Evolutionary conservation across 2,113 vertebrate genomes (phyloP).

Genomic region (Calyptommatus sinebrachiatus): DNA sequence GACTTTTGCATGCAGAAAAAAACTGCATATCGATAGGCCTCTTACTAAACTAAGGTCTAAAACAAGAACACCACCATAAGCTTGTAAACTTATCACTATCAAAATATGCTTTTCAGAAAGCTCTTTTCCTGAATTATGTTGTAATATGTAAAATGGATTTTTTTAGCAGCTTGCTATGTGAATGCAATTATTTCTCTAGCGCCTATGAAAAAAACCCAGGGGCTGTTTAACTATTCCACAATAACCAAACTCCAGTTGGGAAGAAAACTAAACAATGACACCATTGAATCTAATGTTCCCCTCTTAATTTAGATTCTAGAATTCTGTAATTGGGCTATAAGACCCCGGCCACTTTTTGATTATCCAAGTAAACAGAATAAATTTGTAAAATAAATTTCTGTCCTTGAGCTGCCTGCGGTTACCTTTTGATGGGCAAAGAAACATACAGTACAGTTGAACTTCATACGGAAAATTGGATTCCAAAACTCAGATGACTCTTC

Average conservation of each 20-base stretch:
- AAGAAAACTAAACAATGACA: background rate
- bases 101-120: background rate
- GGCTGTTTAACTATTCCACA: background rate
- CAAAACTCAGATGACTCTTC: conserved; percentile 41
- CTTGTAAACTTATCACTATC: background rate
- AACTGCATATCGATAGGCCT: background rate
- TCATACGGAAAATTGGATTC: conserved; percentile 16
- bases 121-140: background rate
- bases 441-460: background rate
- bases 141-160: background rate
- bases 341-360: background rate
- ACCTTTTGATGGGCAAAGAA: background rate
- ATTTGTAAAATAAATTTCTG: background rate
- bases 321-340: background rate
- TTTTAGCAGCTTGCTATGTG: background rate
- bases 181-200: background rate
- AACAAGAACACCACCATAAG: background rate
- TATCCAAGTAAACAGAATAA: background rate
- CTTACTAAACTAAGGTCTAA: background rate
- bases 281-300: background rate
- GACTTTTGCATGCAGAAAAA: background rate
- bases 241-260: background rate
- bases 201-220: background rate
- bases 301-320: background rate
- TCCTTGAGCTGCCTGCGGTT: conserved; percentile 2